Conservation (phyloP, 2,797 vertebrate genomes). For the Chaunax sp. region DNA sequence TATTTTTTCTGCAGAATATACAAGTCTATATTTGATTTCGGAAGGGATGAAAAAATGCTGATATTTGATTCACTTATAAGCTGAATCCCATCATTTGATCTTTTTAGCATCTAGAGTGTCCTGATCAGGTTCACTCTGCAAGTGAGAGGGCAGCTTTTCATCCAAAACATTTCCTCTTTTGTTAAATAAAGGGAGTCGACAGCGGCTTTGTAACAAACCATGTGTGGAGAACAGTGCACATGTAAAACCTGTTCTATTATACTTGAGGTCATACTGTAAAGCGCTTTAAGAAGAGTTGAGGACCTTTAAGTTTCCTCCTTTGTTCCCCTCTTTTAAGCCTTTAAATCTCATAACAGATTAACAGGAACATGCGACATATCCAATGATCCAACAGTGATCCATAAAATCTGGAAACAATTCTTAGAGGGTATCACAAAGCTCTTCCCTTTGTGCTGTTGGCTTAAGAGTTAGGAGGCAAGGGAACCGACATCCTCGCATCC, state of each 20-base stretch:
- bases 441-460: constrained; percentile 30
- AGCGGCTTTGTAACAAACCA: background rate
- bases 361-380: constrained; percentile 43
- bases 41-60: constrained; percentile 7
- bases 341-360: constrained; percentile 46
- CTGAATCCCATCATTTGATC: background rate
- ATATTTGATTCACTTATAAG: constrained; percentile 5
- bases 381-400: constrained; percentile 49
- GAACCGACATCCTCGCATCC: constrained; percentile 11
- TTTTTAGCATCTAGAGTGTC: background rate
- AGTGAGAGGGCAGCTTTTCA: background rate
- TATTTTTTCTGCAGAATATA: constrained; percentile 2
- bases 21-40: background rate
- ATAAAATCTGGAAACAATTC: constrained; percentile 58
- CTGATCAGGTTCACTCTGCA: background rate
- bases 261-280: constrained; percentile 15
- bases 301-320: constrained; percentile 26
- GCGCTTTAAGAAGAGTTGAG: constrained; percentile 9
- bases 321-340: constrained; percentile 26
- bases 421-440: constrained; percentile 35
- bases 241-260: constrained; percentile 16
- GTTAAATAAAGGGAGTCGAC: no score
- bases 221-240: constrained; percentile 19
- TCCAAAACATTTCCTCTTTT: background rate
- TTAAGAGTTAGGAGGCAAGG: constrained; percentile 18